Base-by-base conservation (phyloP, 35 echinoderm and acorn worm species). In the Ophiothrix spiculata region DNA sequence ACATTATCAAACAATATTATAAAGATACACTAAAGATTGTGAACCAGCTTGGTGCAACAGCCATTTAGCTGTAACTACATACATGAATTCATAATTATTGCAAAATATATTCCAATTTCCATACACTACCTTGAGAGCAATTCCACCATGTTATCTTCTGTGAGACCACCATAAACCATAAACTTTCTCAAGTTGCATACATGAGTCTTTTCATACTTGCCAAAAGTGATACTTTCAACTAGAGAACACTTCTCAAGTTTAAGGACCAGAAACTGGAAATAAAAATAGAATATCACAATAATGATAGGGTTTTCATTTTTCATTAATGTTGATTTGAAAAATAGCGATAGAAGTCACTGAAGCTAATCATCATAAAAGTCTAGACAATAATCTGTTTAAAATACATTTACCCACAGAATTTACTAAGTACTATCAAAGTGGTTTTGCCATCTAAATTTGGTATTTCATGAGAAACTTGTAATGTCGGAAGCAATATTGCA, bases 161-260 rank as follows among this genome's bases (percentile, higher is more conserved):
- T 91, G 39, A 94, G 64, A 4, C 92, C 92, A 76, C 88, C 96
- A 64, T 82, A 89, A 11, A 99, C 84, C 74, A 89, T 88, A 46
- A 99, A 99, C 83, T 94, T 94, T 74, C 84, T 87, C n/a, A 99
- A 76, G 56, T 99, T 99, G 64, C 96, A 94, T 0, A 94, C 92
- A 56, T 94, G 88, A 0, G 92, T 89, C 76, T 92, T 99, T 84
- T 99, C 96, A 89, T 99, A 99, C 89, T 99, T 99, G 33, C 96
- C 96, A 88, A 99, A 99, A 32, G 92, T 94, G 74, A 99, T 94
- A 25, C 89, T 94, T 15, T 94, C 87, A 23, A 94, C 89, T 2
- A 94, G 79, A 21, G 89, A 91, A 28, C 85, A 86, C 32, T 85
- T 81, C 56, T 99, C 96, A 32, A 99, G 89, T 84, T 91, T 88